phyloP scores from a whole-genome alignment of 1,140 invertebrate genomes.

The Bathynomus jamesi region DNA sequence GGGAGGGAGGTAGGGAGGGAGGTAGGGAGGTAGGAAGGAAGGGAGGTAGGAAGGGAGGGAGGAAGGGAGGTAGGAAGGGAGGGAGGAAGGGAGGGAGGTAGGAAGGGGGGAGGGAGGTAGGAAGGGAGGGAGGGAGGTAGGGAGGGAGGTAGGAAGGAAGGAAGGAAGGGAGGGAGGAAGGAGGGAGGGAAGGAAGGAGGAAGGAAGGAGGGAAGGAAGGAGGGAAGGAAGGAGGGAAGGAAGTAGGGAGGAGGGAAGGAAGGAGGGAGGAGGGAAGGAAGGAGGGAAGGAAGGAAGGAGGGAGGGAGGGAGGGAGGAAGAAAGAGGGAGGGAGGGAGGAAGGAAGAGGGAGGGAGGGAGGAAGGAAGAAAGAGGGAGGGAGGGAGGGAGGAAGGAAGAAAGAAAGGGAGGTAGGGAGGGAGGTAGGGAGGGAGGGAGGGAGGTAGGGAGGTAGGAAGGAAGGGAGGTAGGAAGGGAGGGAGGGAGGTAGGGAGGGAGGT shows the following conservation, averaged over 20 bases:
- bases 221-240: neutral
- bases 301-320: neutral
- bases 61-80: too few species aligned
- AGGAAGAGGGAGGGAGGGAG: neutral
- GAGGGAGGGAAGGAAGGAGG: too few species aligned
- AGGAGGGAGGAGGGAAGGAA: neutral
- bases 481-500: too few species aligned
- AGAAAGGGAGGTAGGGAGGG: too few species aligned
- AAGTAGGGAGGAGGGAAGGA: neutral
- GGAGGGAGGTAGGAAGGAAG: too few species aligned
- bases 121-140: too few species aligned
- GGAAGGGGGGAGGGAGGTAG: neutral
- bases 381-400: neutral
- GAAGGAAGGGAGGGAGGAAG: conserved; percentile 1
- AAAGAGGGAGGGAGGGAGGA: neutral
- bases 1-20: too few species aligned
- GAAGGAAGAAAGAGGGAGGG: neutral
- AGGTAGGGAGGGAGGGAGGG: too few species aligned
- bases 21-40: too few species aligned
- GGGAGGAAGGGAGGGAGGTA: too few species aligned
- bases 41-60: too few species aligned
- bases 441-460: too few species aligned
- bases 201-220: neutral
- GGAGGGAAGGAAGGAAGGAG: neutral
- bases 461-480: neutral